phyloP scores from a whole-genome alignment of 1,140 invertebrate species.

The Parapsyche elsis region DNA sequence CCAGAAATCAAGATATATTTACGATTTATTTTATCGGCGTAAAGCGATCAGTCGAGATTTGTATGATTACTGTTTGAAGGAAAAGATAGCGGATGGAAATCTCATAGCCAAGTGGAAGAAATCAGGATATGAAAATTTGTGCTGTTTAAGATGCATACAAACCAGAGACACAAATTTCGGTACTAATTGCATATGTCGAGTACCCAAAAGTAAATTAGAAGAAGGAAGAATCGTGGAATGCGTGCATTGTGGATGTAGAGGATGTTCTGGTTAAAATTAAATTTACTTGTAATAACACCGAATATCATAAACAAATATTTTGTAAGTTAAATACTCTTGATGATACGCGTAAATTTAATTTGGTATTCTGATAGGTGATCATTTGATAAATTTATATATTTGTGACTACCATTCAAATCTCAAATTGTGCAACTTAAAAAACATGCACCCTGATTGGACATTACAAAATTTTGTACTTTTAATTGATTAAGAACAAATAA shows the following conservation, averaged over 20 bases:
- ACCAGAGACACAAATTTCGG: constrained; percentile 99
- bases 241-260: constrained; percentile 96
- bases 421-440: no score
- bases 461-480: no score
- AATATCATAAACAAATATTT: no score
- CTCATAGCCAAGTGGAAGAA: constrained; percentile 99
- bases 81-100: constrained; percentile 97
- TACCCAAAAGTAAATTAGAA: constrained; percentile 98
- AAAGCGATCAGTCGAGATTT: constrained; percentile 97
- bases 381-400: no score
- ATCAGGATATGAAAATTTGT: constrained; percentile 98
- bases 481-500: no score
- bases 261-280: constrained; percentile 83
- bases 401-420: no score
- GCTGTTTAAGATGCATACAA: constrained; percentile 98
- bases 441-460: no score
- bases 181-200: constrained; percentile 98
- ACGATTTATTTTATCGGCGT: constrained; percentile 94
- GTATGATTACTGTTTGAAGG: constrained; percentile 97
- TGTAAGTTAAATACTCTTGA: no score
- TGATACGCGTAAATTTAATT: no score
- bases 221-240: constrained; percentile 98
- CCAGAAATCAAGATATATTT: constrained; percentile 97
- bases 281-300: no score
- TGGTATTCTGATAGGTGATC: no score